Evolutionary conservation across 2,113 vertebrate species (phyloP).

Genomic region (Platysternon megacephalum): DNA sequence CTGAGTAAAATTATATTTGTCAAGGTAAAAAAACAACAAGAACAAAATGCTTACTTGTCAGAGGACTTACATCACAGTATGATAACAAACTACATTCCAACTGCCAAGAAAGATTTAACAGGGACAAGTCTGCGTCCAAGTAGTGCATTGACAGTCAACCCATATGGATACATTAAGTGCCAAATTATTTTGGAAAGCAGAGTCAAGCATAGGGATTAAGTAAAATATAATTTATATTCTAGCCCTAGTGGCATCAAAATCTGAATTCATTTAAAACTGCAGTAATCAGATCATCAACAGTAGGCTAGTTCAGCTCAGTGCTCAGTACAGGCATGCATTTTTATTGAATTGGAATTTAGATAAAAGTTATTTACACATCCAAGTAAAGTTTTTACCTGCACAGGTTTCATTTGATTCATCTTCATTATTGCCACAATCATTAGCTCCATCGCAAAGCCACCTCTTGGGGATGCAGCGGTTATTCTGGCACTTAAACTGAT

Average conservation of each 20-base stretch:
- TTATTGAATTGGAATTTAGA: background rate
- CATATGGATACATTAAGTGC: slow-evolving; percentile 37
- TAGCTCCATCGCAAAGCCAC: slow-evolving; percentile 97
- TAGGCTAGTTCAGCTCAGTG: background rate
- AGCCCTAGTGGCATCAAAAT: slow-evolving; percentile 2
- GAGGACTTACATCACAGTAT: background rate
- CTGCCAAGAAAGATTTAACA: slow-evolving; percentile 25
- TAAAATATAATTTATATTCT: slow-evolving; percentile 56
- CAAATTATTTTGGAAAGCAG: slow-evolving; percentile 63
- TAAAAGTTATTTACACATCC: background rate
- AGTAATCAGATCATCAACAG: slow-evolving; percentile 39
- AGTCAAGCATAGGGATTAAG: slow-evolving; percentile 46
- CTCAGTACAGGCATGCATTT: background rate
- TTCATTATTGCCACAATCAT: slow-evolving; percentile 93
- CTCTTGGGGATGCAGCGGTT: slow-evolving; percentile 97
- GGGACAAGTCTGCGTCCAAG: background rate
- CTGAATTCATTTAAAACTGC: slow-evolving; percentile 21
- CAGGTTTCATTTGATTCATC: slow-evolving; percentile 95
- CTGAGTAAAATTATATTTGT: slow-evolving; percentile 34
- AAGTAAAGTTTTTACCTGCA: slow-evolving; percentile 83
- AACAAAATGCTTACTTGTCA: background rate
- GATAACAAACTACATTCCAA: background rate
- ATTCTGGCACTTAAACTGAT: slow-evolving; percentile 96
- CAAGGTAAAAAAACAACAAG: background rate
- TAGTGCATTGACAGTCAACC: background rate